Percentiles rank a stretch among this genome's conserved stretches.
These are phyloP conservation scores for Drosophila orosa DNA, from an alignment of 1,140 invertebrate genomes.

Conservation along the genomic window DNA sequence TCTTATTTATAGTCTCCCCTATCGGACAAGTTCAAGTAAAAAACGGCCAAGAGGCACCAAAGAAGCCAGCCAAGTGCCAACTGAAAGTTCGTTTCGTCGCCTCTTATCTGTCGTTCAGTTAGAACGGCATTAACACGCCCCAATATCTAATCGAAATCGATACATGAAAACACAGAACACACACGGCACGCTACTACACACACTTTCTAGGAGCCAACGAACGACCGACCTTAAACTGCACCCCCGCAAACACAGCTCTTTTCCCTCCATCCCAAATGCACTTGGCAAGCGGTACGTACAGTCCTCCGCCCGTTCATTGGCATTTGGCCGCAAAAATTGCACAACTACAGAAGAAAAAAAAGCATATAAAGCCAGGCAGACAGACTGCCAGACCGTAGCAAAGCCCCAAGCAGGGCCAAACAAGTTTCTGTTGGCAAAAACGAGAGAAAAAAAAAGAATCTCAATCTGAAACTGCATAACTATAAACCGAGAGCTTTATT, in stretches of 20 bases:
- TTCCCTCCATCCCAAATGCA: constrained; percentile 3
- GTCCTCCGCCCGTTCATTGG: constrained; percentile 53
- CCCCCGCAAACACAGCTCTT: constrained; percentile 16
- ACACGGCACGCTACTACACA: not conserved
- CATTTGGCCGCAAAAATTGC: constrained; percentile 59
- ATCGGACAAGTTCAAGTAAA: not conserved
- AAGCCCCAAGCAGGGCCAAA: constrained; percentile 40
- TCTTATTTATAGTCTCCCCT: constrained; percentile 30
- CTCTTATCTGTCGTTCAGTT: constrained; percentile 38
- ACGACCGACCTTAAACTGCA: constrained; percentile 60
- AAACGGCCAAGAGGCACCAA: constrained; percentile 1
- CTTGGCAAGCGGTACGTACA: constrained; percentile 58
- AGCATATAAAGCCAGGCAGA: constrained; percentile 24
- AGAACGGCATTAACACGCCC: constrained; percentile 29
- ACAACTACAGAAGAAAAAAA: constrained; percentile 18
- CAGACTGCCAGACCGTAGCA: constrained; percentile 38
- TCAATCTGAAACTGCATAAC: constrained; percentile 51
- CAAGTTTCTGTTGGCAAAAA: constrained; percentile 47
- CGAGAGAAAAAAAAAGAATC: constrained; percentile 24
- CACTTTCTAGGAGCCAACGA: constrained; percentile 47
- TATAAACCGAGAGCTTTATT: constrained; percentile 39
- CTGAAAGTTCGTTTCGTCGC: constrained; percentile 27
- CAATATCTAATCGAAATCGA: constrained; percentile 53
- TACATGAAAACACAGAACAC: constrained; percentile 19
- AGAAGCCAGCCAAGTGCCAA: constrained; percentile 38